Evolutionary conservation across 2,113 vertebrate species (phyloP), one percentile per base, ranked within the genome.

Genomic region (Promerops cafer): DNA sequence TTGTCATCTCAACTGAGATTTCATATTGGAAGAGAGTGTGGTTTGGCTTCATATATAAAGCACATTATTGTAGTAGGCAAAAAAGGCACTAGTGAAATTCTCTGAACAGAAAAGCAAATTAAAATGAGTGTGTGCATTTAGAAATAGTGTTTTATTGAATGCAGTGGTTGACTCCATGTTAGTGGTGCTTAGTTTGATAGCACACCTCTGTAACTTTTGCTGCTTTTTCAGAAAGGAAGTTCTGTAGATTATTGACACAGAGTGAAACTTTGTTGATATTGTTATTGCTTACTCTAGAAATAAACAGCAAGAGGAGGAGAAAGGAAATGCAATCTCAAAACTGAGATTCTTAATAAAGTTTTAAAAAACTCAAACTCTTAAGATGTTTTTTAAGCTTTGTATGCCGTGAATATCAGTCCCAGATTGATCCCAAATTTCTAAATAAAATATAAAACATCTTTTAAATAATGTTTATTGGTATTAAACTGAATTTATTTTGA

Each of bases 341-440:
- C 1, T 52, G 18, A 49, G 18, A 49, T 53, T 35, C 28, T 33
- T 61, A 33, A 47, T 42, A 42, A 65, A 54, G 18, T 53, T 68
- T 7, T 0, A 8, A 54, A 22, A 19, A 3, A 1, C 2, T 9
- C 37, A 18, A 20, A 28, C 50, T 71, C 18, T 4, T 61, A 39
- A 39, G 56, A 52, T 33, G 16, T 31, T 80, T 35, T 50, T 72
- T 33, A 47, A 69, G 15, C 6, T 70, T 70, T 72, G 0, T 28
- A 5, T 22, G 13, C 39, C 3, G 1, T 42, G 8, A 74, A 30
- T 37, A n/a, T 56, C 33, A n/a, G 59, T 56, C 9, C 9, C 13
- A 53, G 35, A 47, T 57, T 39, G 42, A 63, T 57, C 11, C 15
- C 11, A 42, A n/a, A 69, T 78, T 49, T 12, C 9, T 3, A 61